phyloP scores from a whole-genome alignment of 2,797 vertebrate species.

The Acipenser oxyrinchus region DNA sequence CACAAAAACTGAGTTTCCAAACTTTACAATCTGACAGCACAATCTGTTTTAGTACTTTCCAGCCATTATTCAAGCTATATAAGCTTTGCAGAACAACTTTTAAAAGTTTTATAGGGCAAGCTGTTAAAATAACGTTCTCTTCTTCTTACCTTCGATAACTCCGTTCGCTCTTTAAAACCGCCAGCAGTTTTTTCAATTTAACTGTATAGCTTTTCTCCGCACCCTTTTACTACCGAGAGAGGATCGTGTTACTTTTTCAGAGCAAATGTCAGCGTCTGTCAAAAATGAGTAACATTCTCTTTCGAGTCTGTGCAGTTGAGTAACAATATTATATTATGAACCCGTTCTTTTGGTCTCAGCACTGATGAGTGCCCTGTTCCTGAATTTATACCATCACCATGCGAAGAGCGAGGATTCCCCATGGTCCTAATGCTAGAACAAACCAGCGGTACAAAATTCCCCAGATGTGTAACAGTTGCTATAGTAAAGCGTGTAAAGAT shows the following conservation, averaged over 20 bases:
- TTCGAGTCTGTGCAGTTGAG: too few relatives aligned
- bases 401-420: background rate
- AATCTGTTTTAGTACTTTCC: background rate
- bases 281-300: conserved; percentile 8
- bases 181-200: conserved; percentile 53
- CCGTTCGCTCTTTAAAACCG: conserved; percentile 41
- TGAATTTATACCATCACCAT: background rate
- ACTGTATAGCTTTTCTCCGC: conserved; percentile 50
- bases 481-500: too few relatives aligned
- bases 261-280: conserved; percentile 37
- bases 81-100: background rate
- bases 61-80: background rate
- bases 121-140: conserved; percentile 4
- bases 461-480: too few relatives aligned
- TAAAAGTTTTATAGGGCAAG: background rate
- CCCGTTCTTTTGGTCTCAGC: too few relatives aligned
- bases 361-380: background rate
- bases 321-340: too few relatives aligned
- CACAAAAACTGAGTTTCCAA: background rate
- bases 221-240: conserved; percentile 46
- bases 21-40: too few relatives aligned
- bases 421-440: background rate
- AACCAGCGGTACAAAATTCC: too few relatives aligned
- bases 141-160: conserved; percentile 53
- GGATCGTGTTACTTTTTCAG: conserved; percentile 57